Percentiles rank a stretch among this genome's conserved stretches.
These are phyloP conservation scores for Andrena flavipes DNA, from an alignment of 2,888 invertebrate species.

Conservation along the genomic window DNA sequence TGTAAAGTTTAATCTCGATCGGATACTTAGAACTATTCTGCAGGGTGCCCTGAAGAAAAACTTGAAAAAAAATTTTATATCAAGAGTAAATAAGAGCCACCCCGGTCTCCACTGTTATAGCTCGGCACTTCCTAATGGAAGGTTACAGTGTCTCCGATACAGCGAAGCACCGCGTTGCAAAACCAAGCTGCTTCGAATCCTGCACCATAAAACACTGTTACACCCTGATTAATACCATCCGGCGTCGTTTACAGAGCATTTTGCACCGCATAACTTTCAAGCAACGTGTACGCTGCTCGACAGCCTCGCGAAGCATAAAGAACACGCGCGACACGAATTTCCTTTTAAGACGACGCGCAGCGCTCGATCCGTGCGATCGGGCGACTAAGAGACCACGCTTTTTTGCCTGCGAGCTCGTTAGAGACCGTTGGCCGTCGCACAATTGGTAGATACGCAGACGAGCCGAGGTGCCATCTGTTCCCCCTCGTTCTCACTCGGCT, in stretches of 20 bases:
- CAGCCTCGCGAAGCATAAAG: background rate
- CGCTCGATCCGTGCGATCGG: slow-evolving; percentile 2
- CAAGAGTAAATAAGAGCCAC: too few species aligned
- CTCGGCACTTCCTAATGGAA: too few species aligned
- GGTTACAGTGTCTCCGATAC: too few species aligned
- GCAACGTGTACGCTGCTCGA: slow-evolving; percentile 53
- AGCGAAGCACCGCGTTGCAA: too few species aligned
- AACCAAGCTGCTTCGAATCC: background rate
- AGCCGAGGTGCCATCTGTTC: slow-evolving; percentile 13
- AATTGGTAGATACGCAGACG: slow-evolving; percentile 21
- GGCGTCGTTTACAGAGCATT: background rate
- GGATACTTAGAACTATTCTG: too few species aligned
- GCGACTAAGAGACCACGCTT: slow-evolving; percentile 1
- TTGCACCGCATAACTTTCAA: slow-evolving; percentile 46
- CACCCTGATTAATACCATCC: slow-evolving; percentile 11
- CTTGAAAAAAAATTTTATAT: too few species aligned
- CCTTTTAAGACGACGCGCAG: slow-evolving; percentile 26
- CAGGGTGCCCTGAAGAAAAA: too few species aligned
- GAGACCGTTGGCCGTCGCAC: slow-evolving; percentile 27
- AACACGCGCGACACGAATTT: slow-evolving; percentile 23
- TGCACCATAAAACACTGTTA: background rate
- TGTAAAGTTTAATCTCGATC: too few species aligned
- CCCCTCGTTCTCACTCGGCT: slow-evolving; percentile 17
- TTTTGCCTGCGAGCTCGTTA: slow-evolving; percentile 24
- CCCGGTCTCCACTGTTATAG: too few species aligned